A percentile compares a stretch with the other conserved stretches of the same genome.
Evolutionary conservation across 1,140 invertebrate species (phyloP).

Genomic region (Ceratina japonica): DNA sequence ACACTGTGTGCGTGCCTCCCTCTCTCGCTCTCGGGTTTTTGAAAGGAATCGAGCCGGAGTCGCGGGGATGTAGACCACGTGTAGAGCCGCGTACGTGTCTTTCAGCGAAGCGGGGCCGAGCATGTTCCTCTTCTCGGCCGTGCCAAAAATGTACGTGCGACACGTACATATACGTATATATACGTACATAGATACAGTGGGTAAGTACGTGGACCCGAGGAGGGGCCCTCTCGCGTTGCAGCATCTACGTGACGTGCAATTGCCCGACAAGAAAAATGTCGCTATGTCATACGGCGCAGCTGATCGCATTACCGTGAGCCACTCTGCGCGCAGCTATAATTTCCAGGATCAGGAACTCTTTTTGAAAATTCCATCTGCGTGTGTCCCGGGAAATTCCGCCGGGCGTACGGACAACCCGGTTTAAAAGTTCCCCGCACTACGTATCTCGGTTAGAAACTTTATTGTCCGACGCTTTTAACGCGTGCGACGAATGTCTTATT

Average conservation of each 20-base stretch:
- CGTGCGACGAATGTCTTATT: no score
- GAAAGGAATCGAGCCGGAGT: conserved; percentile 23
- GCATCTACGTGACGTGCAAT: conserved; percentile 68
- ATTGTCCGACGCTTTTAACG: background rate
- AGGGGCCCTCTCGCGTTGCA: conserved; percentile 48
- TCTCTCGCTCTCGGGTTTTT: background rate
- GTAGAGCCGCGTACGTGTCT: conserved; percentile 50
- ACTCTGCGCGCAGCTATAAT: conserved; percentile 51
- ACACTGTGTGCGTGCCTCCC: background rate
- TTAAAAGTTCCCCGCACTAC: background rate
- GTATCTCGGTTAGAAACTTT: background rate
- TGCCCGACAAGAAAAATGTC: conserved; percentile 59
- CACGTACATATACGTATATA: conserved; percentile 48
- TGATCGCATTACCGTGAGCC: conserved; percentile 63
- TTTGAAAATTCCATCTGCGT: conserved; percentile 28
- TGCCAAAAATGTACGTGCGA: conserved; percentile 64
- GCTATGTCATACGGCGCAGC: conserved; percentile 57
- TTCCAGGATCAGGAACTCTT: conserved; percentile 8
- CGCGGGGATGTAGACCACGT: conserved; percentile 47
- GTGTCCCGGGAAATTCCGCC: background rate
- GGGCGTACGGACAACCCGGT: conserved; percentile 4
- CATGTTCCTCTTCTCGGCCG: conserved; percentile 28
- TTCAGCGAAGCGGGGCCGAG: conserved; percentile 18
- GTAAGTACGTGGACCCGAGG: conserved; percentile 21
- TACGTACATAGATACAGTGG: no score